These are phyloP conservation scores for Teleopsis dalmanni DNA, from an alignment of 1,140 invertebrate genomes.

Conservation along the genomic window DNA sequence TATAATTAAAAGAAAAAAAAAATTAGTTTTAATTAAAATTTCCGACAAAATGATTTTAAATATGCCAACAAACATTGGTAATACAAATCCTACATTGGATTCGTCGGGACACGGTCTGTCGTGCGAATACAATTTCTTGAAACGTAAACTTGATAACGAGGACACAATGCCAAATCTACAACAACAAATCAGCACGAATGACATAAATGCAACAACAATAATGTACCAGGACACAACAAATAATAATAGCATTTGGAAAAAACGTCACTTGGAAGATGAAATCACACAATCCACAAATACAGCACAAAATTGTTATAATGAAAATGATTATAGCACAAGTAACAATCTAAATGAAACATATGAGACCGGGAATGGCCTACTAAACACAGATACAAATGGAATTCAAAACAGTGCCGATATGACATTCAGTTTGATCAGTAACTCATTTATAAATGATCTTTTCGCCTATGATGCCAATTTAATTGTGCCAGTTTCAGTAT, in stretches of 20 bases:
- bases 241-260: conserved; percentile 2
- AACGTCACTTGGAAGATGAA: conserved; percentile 3
- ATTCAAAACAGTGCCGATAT: conserved; percentile 6
- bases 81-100: background rate
- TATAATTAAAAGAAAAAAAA: conserved; percentile 1
- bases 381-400: background rate
- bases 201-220: background rate
- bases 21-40: conserved; percentile 1
- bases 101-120: background rate
- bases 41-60: conserved; percentile 10
- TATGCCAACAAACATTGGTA: conserved; percentile 1
- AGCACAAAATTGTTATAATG: conserved; percentile 2
- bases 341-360: background rate
- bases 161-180: background rate
- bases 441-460: conserved; percentile 35
- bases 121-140: conserved; percentile 12
- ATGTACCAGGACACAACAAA: background rate
- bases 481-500: conserved; percentile 21
- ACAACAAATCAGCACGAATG: background rate
- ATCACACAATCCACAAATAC: background rate
- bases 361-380: background rate
- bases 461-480: conserved; percentile 36
- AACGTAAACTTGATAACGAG: conserved; percentile 9
- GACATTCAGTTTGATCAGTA: conserved; percentile 10
- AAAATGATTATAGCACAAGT: conserved; percentile 2